Evolutionary conservation across 2,113 vertebrate genomes (phyloP).

Genomic region (Astatoreochromis straeleni): DNA sequence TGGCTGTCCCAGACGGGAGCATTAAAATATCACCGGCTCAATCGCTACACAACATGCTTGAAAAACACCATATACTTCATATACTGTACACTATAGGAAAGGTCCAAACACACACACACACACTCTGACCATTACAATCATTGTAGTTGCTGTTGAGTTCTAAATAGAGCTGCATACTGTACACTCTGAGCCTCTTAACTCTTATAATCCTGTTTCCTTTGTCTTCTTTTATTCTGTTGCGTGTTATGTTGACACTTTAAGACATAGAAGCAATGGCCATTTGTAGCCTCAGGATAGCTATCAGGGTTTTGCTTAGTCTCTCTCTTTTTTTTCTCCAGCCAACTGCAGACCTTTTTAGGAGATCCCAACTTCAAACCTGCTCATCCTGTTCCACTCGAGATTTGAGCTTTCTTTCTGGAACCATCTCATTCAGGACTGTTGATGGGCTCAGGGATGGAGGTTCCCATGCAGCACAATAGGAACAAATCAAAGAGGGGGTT

Average conservation of each 20-base stretch:
- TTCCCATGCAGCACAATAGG: not conserved
- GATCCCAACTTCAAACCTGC: not conserved
- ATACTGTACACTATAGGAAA: not conserved
- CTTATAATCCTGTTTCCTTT: not conserved
- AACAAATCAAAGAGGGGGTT: not conserved
- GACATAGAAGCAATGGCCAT: not conserved
- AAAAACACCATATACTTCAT: not conserved
- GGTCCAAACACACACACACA: not conserved
- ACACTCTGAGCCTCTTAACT: not conserved
- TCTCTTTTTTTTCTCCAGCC: not conserved
- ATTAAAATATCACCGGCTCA: not conserved
- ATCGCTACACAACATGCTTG: not conserved
- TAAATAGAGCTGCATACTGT: not conserved
- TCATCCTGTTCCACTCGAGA: not conserved
- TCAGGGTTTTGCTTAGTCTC: not conserved
- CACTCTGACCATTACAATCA: not conserved
- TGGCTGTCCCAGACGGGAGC: not conserved
- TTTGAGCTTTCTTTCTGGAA: not conserved
- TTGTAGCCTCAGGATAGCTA: not conserved
- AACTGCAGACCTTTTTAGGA: not conserved
- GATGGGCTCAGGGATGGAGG: not conserved
- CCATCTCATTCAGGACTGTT: not conserved
- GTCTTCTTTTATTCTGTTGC: not conserved
- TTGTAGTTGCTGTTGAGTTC: not conserved
- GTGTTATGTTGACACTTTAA: not conserved